Percentiles rank a stretch among this genome's conserved stretches.
Evolutionary conservation across 2,797 vertebrate genomes (phyloP).

Genomic region (Sternarchorhynchus goeldii): DNA sequence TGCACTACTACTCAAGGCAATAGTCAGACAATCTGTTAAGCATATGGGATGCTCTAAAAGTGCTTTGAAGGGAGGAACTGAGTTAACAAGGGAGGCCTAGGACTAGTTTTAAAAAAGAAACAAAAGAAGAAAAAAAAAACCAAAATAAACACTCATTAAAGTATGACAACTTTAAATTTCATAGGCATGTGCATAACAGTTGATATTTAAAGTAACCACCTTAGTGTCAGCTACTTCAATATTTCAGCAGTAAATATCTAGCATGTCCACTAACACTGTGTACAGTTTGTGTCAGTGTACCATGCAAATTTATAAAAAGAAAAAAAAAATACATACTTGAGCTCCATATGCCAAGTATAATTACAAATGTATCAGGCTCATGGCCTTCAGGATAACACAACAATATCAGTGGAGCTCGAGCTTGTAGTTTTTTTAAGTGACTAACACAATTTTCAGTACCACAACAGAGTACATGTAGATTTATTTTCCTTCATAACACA

Average conservation of each 20-base stretch:
- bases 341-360: background rate
- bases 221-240: conserved; percentile 2
- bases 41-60: background rate
- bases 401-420: no score
- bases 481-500: background rate
- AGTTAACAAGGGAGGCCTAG: conserved; percentile 3
- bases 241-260: background rate
- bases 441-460: background rate
- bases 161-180: conserved; percentile 8
- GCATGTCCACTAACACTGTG: conserved; percentile 9
- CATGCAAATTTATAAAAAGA: conserved; percentile 1
- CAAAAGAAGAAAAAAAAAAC: background rate
- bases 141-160: background rate
- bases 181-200: conserved; percentile 3
- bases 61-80: background rate
- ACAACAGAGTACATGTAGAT: no score
- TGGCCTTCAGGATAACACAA: background rate
- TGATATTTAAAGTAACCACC: conserved; percentile 18
- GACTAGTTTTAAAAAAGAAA: background rate
- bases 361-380: background rate
- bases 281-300: background rate
- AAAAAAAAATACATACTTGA: conserved; percentile 1
- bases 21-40: background rate
- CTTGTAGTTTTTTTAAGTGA: no score
- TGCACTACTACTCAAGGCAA: background rate